Base-by-base conservation (phyloP, 2,888 invertebrate species). In the Timandra comae region DNA sequence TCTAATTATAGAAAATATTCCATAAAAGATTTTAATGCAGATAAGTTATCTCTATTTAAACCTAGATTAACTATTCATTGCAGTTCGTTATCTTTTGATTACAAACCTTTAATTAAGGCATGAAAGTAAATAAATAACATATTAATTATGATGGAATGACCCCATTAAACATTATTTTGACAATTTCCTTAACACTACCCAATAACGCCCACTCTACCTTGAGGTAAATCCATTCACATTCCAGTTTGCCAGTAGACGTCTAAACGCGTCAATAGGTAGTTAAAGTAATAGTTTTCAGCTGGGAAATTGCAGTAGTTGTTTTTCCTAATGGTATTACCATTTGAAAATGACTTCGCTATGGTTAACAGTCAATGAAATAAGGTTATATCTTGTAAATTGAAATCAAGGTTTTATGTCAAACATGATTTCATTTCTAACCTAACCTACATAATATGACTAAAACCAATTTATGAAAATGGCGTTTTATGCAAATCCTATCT, bases 321-420 rank as follows among this genome's bases (percentile, higher is more conserved):
- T 69, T 67, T 58, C 56, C 56, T 64, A 72, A 71, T 69, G 58
- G 60, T 60, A 60, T 68, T 63, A 48, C 30, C 43, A 49, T 52
- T 49, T 44, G 52, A 51, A 51, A 41, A 32, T 34, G 29, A 40
- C 49, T 43, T 43, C 25, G 38, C 43, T n/a, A n/a, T n/a, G 38
- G 37, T 30, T 25, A 37, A 42, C 31, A 39, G 29, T 32, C 34
- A 30, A 25, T 35, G 30, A 40, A 42, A 43, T 48, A 41, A 16
- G 43, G 40, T 42, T 49, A 42, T 49, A 43, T 43, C 48, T 30
- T 35, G 29, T 35, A 39, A 45, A 47, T 45, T 38, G 40, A 38
- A 38, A 32, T 38, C 44, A 27, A 43, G 43, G 46, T 40, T 43
- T n/a, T n/a, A n/a, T n/a, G n/a, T n/a, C 43, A 33, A 41, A 39